These are phyloP conservation scores for Bos indicus DNA, from an alignment of 2,113 vertebrate species.

Conservation along the genomic window DNA sequence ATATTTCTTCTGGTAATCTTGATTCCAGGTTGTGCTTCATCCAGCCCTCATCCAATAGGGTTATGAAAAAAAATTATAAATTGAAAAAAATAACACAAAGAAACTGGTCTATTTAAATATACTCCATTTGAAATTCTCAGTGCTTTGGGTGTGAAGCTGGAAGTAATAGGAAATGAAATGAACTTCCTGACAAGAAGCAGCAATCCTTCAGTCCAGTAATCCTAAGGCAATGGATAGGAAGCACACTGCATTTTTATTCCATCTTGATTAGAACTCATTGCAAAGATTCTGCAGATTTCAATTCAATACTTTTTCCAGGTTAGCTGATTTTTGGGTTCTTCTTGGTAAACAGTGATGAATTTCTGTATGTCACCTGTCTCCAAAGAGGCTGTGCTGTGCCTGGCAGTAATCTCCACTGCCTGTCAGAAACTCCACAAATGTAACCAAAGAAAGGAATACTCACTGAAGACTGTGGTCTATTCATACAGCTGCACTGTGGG, in stretches of 20 bases:
- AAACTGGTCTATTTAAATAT: slow-evolving; percentile 78
- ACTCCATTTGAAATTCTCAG: slow-evolving; percentile 79
- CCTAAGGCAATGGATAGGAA: slow-evolving; percentile 88
- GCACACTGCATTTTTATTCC: slow-evolving; percentile 88
- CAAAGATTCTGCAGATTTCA: slow-evolving; percentile 82
- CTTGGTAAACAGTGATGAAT: slow-evolving; percentile 83
- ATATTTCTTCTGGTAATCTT: not conserved
- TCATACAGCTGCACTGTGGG: slow-evolving; percentile 86
- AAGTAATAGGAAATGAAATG: slow-evolving; percentile 78
- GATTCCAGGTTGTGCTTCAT: not conserved
- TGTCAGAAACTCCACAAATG: slow-evolving; percentile 98
- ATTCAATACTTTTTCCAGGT: slow-evolving; percentile 76
- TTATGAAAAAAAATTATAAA: slow-evolving; percentile 72
- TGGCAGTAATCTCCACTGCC: slow-evolving; percentile 94
- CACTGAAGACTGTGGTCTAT: slow-evolving; percentile 92
- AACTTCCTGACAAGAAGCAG: slow-evolving; percentile 85
- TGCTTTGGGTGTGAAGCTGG: slow-evolving; percentile 71
- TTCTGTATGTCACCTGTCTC: slow-evolving; percentile 92
- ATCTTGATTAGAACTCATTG: slow-evolving; percentile 88
- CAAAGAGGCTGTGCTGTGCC: slow-evolving; percentile 92
- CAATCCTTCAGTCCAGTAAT: slow-evolving; percentile 87
- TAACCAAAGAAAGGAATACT: slow-evolving; percentile 92
- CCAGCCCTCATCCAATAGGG: slow-evolving; percentile 42
- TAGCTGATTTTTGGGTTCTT: slow-evolving; percentile 53
- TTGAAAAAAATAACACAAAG: slow-evolving; percentile 80